Base-by-base conservation (phyloP, 2,797 vertebrate species). In the Tarsius wallacei region DNA sequence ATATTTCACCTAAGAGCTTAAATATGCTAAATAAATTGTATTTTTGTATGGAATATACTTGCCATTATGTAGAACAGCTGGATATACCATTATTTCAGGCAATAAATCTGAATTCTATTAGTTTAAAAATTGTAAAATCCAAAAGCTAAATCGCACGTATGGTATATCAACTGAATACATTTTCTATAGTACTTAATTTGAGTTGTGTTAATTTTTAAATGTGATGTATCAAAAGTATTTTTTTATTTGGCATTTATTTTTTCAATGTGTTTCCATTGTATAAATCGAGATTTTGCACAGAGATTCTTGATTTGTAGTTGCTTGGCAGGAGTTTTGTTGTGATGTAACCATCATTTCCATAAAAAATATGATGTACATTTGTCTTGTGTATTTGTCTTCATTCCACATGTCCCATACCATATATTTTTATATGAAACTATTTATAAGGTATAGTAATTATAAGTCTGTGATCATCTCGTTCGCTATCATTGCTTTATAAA, bases 341-440 rank as follows among this genome's bases (percentile, higher is more conserved):
- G 86, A 97, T 98, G 96, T 96, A 90, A 96, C 24, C 90, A 84
- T 63, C 53, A 9, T 96, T 96, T 26, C 85, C 96, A 96, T 94
- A 97, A 96, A 96, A 93, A 68, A 49, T 78, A 80, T 66, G 16
- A 90, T 96, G 91, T 14, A n/a, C 97, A 98, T 98, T 94, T 97
- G 95, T n/a, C 97, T 94, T 94, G 96, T 73, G 97, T 98, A 74
- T 97, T 97, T 97, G 94, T 97, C 92, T 97, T 97, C 97, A 98
- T 96, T 97, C 86, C 97, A 90, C 78, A 93, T 87, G 31, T 97
- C n/a, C 59, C 86, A 71, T 92, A 90, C 26, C 71, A 8, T 1
- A 7, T 49, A 61, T 47, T 92, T 97, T 95, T 57, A 59, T 31
- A 74, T 59, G 10, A 97, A 74, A 0, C 70, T 92, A 86, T 94